These are phyloP conservation scores for Trichogramma pretiosum DNA, from an alignment of 1,140 invertebrate genomes.

Conservation along the genomic window DNA sequence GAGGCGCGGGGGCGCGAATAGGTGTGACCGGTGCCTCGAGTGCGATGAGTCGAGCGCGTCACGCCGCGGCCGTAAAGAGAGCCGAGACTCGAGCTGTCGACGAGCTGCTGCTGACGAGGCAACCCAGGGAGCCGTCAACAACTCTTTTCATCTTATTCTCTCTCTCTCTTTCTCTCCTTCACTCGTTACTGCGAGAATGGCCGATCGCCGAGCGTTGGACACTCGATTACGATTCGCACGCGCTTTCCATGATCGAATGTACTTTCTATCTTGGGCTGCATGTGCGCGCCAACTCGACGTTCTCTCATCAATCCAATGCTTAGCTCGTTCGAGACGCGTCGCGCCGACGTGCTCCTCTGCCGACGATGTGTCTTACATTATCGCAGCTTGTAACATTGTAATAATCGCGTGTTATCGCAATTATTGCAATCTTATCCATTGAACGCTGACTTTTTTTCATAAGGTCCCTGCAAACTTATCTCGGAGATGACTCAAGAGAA, in stretches of 20 bases:
- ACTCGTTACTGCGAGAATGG: not conserved
- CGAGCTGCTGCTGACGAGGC: slow-evolving; percentile 40
- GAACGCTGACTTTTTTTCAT: too few relatives aligned
- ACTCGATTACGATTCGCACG: slow-evolving; percentile 6
- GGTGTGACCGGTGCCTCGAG: too few relatives aligned
- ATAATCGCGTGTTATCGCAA: too few relatives aligned
- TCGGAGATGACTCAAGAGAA: too few relatives aligned
- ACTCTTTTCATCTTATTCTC: slow-evolving; percentile 28
- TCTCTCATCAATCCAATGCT: not conserved
- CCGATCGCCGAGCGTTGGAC: not conserved
- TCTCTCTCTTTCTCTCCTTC: slow-evolving; percentile 19
- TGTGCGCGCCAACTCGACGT: not conserved
- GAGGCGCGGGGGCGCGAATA: slow-evolving; percentile 22
- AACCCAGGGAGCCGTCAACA: slow-evolving; percentile 42
- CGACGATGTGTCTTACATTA: too few relatives aligned
- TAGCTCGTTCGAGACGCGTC: not conserved
- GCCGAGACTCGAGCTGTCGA: slow-evolving; percentile 33
- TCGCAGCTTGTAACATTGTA: too few relatives aligned
- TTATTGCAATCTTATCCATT: too few relatives aligned
- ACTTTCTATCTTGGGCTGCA: not conserved
- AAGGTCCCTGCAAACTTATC: too few relatives aligned
- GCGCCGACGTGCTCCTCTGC: not conserved
- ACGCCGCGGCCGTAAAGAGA: slow-evolving; percentile 40
- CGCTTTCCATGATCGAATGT: not conserved
- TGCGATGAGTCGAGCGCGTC: slow-evolving; percentile 39